Evolutionary conservation across 2,888 invertebrate species (phyloP).

Genomic region (Drosophila monieri): DNA sequence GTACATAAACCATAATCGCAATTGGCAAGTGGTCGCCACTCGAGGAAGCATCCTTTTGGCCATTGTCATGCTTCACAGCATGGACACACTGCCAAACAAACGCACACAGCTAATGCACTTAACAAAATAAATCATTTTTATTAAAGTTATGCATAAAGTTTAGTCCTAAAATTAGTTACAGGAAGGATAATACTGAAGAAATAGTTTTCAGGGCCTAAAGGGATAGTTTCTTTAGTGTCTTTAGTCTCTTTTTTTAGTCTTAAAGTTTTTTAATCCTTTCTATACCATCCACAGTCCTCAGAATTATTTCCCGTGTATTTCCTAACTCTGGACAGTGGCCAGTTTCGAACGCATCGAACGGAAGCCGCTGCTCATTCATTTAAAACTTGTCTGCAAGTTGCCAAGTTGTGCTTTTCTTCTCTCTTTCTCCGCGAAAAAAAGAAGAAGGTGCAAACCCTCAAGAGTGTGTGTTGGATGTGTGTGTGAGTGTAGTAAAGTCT

Average conservation of each 20-base stretch:
- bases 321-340: conserved; percentile 43
- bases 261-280: too few species aligned
- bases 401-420: conserved; percentile 59
- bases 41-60: conserved; percentile 53
- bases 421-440: neutral
- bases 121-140: neutral
- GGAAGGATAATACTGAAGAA: too few species aligned
- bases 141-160: too few species aligned
- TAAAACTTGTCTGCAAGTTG: conserved; percentile 83
- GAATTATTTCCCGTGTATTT: conserved; percentile 3
- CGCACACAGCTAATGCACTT: conserved; percentile 26
- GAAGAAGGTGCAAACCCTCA: conserved; percentile 54
- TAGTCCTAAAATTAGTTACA: too few species aligned
- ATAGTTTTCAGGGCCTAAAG: too few species aligned
- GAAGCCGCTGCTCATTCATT: conserved; percentile 82
- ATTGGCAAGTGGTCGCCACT: conserved; percentile 80
- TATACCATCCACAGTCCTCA: neutral
- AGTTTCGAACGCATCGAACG: conserved; percentile 70
- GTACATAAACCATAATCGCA: conserved; percentile 82
- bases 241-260: too few species aligned
- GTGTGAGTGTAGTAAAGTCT: conserved; percentile 49
- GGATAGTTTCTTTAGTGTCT: too few species aligned
- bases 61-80: conserved; percentile 71
- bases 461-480: neutral
- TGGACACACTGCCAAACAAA: conserved; percentile 26